Conservation (phyloP, 2,113 vertebrate species). For the Trachemys scripta region DNA sequence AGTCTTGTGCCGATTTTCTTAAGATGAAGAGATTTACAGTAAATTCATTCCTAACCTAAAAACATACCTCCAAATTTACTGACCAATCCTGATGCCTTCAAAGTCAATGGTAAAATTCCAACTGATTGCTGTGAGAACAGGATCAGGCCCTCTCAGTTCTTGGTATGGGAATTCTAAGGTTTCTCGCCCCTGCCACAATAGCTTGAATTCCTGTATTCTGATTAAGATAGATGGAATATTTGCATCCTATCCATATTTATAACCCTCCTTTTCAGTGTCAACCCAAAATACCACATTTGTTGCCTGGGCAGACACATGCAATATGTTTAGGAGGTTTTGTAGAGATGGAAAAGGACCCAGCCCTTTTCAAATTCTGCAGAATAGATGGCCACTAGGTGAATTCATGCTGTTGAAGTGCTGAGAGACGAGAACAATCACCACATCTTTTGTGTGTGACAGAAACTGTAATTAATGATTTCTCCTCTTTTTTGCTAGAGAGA, state of each 20-base stretch:
- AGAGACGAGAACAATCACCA: slow-evolving; percentile 84
- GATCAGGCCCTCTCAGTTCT: slow-evolving; percentile 51
- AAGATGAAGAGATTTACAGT: slow-evolving; percentile 52
- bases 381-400: slow-evolving; percentile 91
- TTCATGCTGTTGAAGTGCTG: slow-evolving; percentile 85
- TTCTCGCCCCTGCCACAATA: slow-evolving; percentile 65
- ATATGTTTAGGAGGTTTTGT: slow-evolving; percentile 84
- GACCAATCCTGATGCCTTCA: not conserved
- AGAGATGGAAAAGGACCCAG: slow-evolving; percentile 79
- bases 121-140: not conserved
- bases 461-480: slow-evolving; percentile 97
- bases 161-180: slow-evolving; percentile 73
- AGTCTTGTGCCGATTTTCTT: slow-evolving; percentile 44
- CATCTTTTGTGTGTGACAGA: slow-evolving; percentile 90
- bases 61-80: slow-evolving; percentile 17
- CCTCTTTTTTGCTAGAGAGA: slow-evolving; percentile 86
- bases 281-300: slow-evolving; percentile 83
- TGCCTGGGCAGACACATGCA: slow-evolving; percentile 86
- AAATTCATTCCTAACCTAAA: slow-evolving; percentile 55
- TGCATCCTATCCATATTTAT: slow-evolving; percentile 88
- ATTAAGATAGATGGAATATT: slow-evolving; percentile 87
- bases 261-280: slow-evolving; percentile 81
- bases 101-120: slow-evolving; percentile 1
- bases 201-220: slow-evolving; percentile 85
- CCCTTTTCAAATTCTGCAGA: slow-evolving; percentile 88